Evolutionary conservation across 2,113 vertebrate species (phyloP), one percentile per base, ranked within the genome.

Genomic region (Panurus biarmicus): DNA sequence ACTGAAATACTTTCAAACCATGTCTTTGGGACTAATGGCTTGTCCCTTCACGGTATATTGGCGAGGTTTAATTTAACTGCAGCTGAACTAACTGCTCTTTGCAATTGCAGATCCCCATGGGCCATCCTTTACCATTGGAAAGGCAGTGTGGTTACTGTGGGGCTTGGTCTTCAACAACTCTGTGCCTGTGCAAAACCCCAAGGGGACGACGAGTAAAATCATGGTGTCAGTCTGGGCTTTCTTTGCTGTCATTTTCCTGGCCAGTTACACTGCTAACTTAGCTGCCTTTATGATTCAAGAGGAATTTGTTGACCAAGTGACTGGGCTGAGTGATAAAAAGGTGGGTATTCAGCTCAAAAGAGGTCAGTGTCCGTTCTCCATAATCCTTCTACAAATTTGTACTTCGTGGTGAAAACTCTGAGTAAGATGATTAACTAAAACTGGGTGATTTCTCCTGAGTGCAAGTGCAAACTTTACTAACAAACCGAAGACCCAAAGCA

Each of bases 281-380:
- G 99, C 99, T 36, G 99, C 99, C 77, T 99, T 99, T 95, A 99
- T 99, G 99, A 99, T 99, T 95, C 99, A 99, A 94, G 99, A 99
- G 91, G 99, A 99, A 91, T 99, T 99, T 95, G 99, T 99, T 21
- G 99, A 99, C 97, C 99, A 99, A 93, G 99, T 99, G 96, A 99
- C 99, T 4, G 99, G 99, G 28, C 98, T 99, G 65, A 99, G 99
- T 42, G 99, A 99, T 96, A 99, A 99, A 84, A 99, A 99, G 99
- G 99, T 99, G 97, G 83, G 73, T 93, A 31, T 74, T 72, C 22
- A 62, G 51, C 53, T 86, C 25, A n/a, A 14, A 47, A 70, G 36
- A 40, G 8, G 33, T 60, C 45, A 36, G 12, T 64, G 38, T 53
- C 40, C n/a, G 4, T 88, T 85, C 51, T 74, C 57, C 36, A 40